Base-by-base conservation (phyloP, 2,888 invertebrate genomes). In the Tethea ocularis region DNA sequence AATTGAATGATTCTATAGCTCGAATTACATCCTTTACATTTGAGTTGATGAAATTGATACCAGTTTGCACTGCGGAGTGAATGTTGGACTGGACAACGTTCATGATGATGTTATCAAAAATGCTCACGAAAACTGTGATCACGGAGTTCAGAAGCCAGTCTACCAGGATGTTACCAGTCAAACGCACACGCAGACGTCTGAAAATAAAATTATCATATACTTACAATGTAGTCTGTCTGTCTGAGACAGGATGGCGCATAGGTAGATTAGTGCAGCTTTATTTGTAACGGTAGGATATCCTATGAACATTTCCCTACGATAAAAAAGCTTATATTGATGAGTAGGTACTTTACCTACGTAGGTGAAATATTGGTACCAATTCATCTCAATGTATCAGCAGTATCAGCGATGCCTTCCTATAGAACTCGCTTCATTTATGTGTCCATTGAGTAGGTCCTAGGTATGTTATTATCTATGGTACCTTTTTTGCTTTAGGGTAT, bases 61-160 rank as follows among this genome's bases (percentile, higher is more conserved):
- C 86, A 1, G 57, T 61, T 65, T 90, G 84, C 5, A 88, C 66
- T 13, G 82, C 87, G 20, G 64, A 70, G 51, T 78, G 80, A 62
- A 94, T 88, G 69, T 84, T 89, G 26, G 59, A 5, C 65, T 89
- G 86, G 0, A 94, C 90, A n/a, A 89, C 81, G 17, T 73, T 75
- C 53, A 94, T 88, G 67, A 94, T 93, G 63, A 87, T 64, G 22
- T 75, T 84, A 72, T 94, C 89, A 72, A 94, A 90, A 62, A 94
- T 80, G n/a, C 77, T 74, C 1, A 89, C 78, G 67, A 93, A 91
- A 23, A 89, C 83, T 41, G 71, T 68, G 59, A 91, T 80, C 22
- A 94, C 84, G 0, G 93, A 87, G 75, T 93, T 94, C 7, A 93
- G 61, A 58, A 94, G 75, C 93, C 93, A 94, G 74, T 94, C 94